Evolutionary conservation across 2,113 vertebrate species (phyloP), one percentile per base, ranked within the genome.

Genomic region (Aegotheles bennettii): DNA sequence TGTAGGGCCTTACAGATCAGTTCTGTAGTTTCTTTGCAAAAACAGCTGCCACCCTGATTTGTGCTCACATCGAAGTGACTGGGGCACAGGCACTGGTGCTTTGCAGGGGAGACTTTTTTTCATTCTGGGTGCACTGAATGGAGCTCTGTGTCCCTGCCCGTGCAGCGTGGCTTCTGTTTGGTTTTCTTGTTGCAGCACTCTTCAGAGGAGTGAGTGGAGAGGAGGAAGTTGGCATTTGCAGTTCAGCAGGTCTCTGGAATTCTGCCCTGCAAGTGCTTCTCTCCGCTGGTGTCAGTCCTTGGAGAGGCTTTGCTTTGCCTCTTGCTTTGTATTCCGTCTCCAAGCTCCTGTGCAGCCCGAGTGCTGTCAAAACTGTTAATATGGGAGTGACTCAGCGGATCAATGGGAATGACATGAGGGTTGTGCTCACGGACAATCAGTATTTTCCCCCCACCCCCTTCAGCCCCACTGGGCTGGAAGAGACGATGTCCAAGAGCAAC

Each of bases 301-400:
- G 24, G 61, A 53, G 87, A 86, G 16, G 56, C 57, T 61, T 79
- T 9, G 1, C 70, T 5, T 82, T 14, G 9, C 51, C 75, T 65
- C 87, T 45, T 16, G 71, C 61, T 92, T 73, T 88, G 87, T 81
- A 61, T 93, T 92, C 94, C 0, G 4, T 61, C 56, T 85, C 80
- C 20, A 36, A 77, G 89, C 92, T 89, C 87, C 90, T 89, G 84
- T 84, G 90, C 95, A 80, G 87, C 88, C 91, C 0, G 61, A 75
- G 43, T n/a, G 60, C 92, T 90, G 87, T 95, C 92, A 89, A 93
- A 95, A 94, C 88, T 80, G 92, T 95, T 94, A 36, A 71, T 82
- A 84, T 11, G 21, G 64, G 96, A 96, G 95, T 97, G 97, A 97
- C 96, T 96, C 97, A 97, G 96, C 94, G 91, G 94, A 94, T 97